Evolutionary conservation across 2,113 vertebrate genomes (phyloP), one percentile per base, ranked within the genome.

Genomic region (Forbesichthys papilliferus): DNA sequence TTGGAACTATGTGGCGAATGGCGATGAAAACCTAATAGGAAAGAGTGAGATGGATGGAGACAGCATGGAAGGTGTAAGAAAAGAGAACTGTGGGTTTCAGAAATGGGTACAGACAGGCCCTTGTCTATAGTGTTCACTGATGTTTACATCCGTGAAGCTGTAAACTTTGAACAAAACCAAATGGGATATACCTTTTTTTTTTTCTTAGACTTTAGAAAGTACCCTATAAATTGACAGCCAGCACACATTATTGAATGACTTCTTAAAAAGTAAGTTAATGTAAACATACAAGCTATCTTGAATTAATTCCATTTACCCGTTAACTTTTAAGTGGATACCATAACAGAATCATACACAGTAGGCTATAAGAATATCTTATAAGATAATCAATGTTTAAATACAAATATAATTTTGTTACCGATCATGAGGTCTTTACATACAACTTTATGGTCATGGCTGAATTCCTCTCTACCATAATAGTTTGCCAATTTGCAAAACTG

Each of bases 141-240:
- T 0, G 12, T 67, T 77, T 74, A 82, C 68, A 73, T 69, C 74
- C 68, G 66, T 69, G 57, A 74, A 83, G 78, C 64, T 71, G 71
- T 65, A 68, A 52, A 18, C 16, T 10, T 9, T 10, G 1, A 18
- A 56, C 54, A n/a, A n/a, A 20, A 18, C 20, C n/a, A 56, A 56
- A 18, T n/a, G 16, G 36, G 36, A 42, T 42, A 42, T 42, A 42
- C 6, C 6, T 42, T 42, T 42, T 83, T 85, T 85, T 84, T 69
- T 84, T 69, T 70, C 66, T 49, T 54, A 16, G 48, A 74, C 63
- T 80, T 75, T 73, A 77, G 72, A 77, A 70, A 76, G 75, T 69
- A 79, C 85, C 70, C 61, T 74, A 86, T 87, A 73, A 49, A 68
- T 63, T 86, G 82, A 87, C 77, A 89, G 83, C 73, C 71, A 52